These are phyloP conservation scores for Emydura subglobosa DNA, from an alignment of 2,113 vertebrate genomes.

Conservation along the genomic window DNA sequence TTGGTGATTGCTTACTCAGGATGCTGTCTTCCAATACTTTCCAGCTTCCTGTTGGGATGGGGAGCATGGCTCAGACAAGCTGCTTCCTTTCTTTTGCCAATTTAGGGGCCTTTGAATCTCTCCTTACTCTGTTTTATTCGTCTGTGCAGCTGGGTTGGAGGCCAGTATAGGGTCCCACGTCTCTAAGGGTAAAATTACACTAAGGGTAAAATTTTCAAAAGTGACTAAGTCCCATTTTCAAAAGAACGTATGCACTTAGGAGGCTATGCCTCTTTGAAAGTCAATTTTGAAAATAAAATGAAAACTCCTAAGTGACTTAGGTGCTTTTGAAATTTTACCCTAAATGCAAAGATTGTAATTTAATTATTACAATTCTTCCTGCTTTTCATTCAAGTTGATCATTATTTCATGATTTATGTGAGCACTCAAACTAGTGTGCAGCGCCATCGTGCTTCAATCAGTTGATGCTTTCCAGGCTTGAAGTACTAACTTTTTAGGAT, in stretches of 20 bases:
- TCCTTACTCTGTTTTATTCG: neutral
- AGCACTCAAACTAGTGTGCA: neutral
- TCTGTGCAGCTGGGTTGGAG: neutral
- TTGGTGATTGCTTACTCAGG: neutral
- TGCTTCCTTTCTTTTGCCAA: neutral
- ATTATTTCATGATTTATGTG: neutral
- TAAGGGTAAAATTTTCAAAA: neutral
- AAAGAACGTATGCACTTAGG: neutral
- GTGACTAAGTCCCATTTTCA: neutral
- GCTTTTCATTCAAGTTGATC: neutral
- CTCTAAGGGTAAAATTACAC: neutral
- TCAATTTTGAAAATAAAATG: neutral
- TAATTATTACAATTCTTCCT: neutral
- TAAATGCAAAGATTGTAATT: neutral
- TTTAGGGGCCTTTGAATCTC: neutral
- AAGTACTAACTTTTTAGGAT: neutral
- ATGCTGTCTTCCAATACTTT: neutral
- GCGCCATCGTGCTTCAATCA: neutral
- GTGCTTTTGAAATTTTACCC: neutral
- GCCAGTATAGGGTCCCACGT: accelerated
- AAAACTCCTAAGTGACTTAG: neutral
- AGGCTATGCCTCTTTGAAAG: neutral
- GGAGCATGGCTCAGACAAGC: neutral
- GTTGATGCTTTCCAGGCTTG: neutral
- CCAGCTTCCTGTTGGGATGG: neutral